phyloP scores from a whole-genome alignment of 2,888 invertebrate genomes.

The Thysanoteuthis rhombus region DNA sequence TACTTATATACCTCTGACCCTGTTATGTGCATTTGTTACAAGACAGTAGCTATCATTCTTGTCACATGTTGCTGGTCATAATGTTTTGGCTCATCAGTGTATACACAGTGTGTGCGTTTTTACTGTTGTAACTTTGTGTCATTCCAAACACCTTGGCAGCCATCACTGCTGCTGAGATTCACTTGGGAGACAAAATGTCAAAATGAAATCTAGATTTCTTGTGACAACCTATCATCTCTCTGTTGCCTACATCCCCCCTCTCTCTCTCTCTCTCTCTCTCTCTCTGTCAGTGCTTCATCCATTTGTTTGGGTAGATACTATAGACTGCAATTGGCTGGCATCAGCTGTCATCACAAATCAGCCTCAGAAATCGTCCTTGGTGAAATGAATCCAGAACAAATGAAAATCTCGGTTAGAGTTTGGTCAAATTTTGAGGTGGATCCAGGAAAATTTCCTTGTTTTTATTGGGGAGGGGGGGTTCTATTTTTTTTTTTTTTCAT shows the following conservation, averaged over 20 bases:
- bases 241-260: not conserved
- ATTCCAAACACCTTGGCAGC: not conserved
- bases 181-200: not conserved
- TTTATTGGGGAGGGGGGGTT: no score
- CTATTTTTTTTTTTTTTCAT: no score
- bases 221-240: not conserved
- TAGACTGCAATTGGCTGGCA: not conserved
- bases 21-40: no score
- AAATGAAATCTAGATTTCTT: not conserved
- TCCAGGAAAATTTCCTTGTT: no score
- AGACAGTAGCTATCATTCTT: no score
- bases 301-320: not conserved
- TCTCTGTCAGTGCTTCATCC: not conserved
- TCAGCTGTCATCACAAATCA: not conserved
- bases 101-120: no score
- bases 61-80: no score
- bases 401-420: no score
- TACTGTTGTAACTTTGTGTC: not conserved
- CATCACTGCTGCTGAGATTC: not conserved
- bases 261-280: not conserved
- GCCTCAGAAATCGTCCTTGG: not conserved
- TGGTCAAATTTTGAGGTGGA: no score
- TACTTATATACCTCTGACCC: no score
- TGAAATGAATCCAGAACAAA: not conserved
- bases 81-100: no score